Evolutionary conservation across 35 echinoderm and acorn worm species (phyloP).

Genomic region (Apostichopus japonicus): DNA sequence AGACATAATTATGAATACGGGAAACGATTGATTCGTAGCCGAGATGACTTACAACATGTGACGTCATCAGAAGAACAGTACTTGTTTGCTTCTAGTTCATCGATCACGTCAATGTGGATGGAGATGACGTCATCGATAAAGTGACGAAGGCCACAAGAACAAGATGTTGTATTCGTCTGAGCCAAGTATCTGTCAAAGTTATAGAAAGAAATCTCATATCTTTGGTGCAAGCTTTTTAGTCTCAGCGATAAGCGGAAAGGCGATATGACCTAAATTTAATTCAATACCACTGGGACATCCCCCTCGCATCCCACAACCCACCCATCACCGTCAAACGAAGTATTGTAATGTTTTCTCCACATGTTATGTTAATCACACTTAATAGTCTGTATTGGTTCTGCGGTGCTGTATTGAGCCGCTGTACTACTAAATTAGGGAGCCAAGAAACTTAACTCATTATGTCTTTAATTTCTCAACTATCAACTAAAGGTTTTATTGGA

Average conservation of each 20-base stretch:
- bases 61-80: constrained; percentile 1
- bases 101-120: constrained; percentile 2
- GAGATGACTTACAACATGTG: constrained; percentile 3
- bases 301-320: not conserved
- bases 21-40: not conserved
- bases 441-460: too few species aligned
- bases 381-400: too few species aligned
- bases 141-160: constrained; percentile 6
- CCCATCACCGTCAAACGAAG: too few species aligned
- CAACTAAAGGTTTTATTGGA: too few species aligned
- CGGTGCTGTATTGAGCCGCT: too few species aligned
- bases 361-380: too few species aligned
- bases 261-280: not conserved
- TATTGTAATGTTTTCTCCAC: too few species aligned
- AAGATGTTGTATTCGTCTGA: not conserved
- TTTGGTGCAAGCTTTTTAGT: too few species aligned
- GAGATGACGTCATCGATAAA: constrained; percentile 12
- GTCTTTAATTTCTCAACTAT: too few species aligned
- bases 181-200: constrained; percentile 12
- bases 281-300: not conserved
- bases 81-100: not conserved
- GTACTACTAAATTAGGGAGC: too few species aligned
- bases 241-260: too few species aligned
- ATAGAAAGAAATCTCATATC: not conserved
- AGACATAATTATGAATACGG: too few species aligned